phyloP scores from a whole-genome alignment of 30 jellyfish, hydroid and myxozoan genomes.

The Chrysaora quinquecirrha region DNA sequence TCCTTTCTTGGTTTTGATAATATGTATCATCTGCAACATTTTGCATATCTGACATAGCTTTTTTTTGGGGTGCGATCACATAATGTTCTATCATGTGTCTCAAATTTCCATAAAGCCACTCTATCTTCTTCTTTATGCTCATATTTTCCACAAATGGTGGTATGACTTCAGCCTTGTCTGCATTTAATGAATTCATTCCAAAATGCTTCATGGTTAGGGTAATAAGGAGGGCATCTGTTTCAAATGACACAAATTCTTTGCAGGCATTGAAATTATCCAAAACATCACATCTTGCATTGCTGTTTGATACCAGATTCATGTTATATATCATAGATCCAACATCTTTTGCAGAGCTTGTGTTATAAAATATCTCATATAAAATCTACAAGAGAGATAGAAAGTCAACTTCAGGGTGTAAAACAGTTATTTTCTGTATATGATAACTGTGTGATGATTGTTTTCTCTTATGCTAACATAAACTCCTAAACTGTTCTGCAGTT shows the following conservation, averaged over 20 bases:
- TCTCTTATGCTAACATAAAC: no score
- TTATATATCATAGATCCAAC: background rate
- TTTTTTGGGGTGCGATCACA: background rate
- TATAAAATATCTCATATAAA: background rate
- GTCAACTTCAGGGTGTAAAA: no score
- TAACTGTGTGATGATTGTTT: no score
- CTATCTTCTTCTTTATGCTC: background rate
- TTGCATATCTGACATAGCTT: background rate
- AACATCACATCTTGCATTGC: background rate
- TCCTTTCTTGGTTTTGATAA: background rate
- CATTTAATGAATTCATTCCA: background rate
- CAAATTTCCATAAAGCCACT: background rate
- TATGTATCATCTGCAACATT: background rate
- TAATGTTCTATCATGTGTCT: background rate
- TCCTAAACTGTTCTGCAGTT: no score
- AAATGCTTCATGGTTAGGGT: background rate
- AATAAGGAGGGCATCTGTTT: background rate
- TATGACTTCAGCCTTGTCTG: background rate
- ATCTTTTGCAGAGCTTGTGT: constrained; percentile 2
- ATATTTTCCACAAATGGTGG: background rate
- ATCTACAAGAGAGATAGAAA: background rate
- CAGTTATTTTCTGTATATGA: no score
- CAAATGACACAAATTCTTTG: background rate
- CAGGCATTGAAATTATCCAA: background rate
- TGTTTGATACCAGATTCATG: background rate